Evolutionary conservation across 2,113 vertebrate species (phyloP).

Genomic region (Microcebus murinus): DNA sequence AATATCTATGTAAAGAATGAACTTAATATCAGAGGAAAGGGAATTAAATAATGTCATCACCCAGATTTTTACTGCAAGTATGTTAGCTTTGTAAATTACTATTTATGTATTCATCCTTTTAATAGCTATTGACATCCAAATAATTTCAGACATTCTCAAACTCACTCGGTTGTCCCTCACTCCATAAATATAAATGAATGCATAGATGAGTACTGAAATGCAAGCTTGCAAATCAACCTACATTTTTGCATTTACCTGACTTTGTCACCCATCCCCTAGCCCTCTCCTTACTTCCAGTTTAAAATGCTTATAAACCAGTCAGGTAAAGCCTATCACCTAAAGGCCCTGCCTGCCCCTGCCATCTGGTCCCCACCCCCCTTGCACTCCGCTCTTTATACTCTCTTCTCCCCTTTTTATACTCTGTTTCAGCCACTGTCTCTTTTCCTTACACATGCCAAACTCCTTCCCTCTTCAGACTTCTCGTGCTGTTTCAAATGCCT

Average conservation of each 20-base stretch:
- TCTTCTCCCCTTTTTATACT: background rate
- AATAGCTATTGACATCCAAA: background rate
- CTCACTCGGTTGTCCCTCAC: background rate
- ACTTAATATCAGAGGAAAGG: slow-evolving; percentile 5
- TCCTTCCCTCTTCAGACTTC: background rate
- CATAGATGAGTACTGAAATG: background rate
- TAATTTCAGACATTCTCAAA: background rate
- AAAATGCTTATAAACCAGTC: background rate
- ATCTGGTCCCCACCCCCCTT: background rate
- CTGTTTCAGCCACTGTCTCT: background rate
- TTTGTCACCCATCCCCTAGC: background rate
- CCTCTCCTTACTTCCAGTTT: background rate
- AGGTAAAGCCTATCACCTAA: background rate
- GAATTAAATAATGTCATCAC: slow-evolving; percentile 12
- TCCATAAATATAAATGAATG: background rate
- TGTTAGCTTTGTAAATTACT: background rate
- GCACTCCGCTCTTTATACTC: no score
- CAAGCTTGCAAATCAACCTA: background rate
- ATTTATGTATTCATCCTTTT: background rate
- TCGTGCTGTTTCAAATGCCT: background rate
- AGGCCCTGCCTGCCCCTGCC: background rate
- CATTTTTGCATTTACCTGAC: background rate
- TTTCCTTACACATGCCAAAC: background rate
- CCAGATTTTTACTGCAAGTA: background rate
- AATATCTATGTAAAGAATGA: background rate